Evolutionary conservation across 1,140 invertebrate species (phyloP).

Genomic region (Dysdera silvatica): DNA sequence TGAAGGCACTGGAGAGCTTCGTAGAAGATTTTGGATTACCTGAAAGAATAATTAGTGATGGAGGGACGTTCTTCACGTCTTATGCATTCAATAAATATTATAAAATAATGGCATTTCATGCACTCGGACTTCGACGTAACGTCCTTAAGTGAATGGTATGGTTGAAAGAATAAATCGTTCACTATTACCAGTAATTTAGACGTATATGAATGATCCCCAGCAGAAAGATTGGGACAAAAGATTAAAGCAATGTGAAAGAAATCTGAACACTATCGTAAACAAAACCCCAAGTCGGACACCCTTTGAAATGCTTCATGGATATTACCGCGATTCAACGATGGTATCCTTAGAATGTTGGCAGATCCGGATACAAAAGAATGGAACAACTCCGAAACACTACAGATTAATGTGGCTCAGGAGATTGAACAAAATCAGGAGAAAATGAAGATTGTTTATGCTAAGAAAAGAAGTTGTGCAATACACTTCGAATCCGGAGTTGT

Average conservation of each 20-base stretch:
- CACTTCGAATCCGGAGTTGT: not conserved
- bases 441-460: not conserved
- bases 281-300: not conserved
- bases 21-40: constrained; percentile 5
- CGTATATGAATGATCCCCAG: not conserved
- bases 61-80: not conserved
- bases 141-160: not conserved
- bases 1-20: not conserved
- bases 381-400: not conserved
- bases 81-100: not conserved
- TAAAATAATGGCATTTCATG: not conserved
- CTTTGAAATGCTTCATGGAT: constrained; percentile 1
- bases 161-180: not conserved
- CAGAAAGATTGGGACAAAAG: not conserved
- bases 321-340: constrained; percentile 5
- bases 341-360: not conserved
- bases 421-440: no score
- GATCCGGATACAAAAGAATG: not conserved
- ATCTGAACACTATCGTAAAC: not conserved
- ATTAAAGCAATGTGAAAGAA: not conserved
- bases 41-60: not conserved
- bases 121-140: not conserved
- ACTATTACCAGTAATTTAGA: not conserved
- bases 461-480: not conserved
- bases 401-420: not conserved